Percentiles rank a stretch among this genome's conserved stretches.
phyloP scores from a whole-genome alignment of 2,888 invertebrate species.

The Cephalotes varians region DNA sequence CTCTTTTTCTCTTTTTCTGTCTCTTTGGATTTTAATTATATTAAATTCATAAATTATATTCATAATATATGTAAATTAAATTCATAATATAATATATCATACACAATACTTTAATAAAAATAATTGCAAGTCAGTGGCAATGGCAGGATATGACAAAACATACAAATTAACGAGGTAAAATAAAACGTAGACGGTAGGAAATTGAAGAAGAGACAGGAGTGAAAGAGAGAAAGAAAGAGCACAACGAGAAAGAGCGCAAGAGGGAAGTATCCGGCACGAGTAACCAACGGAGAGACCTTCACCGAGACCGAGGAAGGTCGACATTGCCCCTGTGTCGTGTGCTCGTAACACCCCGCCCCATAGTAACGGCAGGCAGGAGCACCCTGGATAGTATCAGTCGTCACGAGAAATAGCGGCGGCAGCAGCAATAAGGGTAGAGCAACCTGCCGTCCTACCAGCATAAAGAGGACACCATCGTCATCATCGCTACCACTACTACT shows the following conservation, averaged over 20 bases:
- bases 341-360: conserved; percentile 67
- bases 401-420: conserved; percentile 52
- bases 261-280: conserved; percentile 64
- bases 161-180: neutral
- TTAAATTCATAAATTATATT: conserved; percentile 10
- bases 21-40: neutral
- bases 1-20: neutral
- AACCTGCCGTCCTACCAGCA: conserved; percentile 21
- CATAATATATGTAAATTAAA: neutral
- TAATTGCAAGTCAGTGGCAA: neutral
- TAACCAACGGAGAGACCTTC: conserved; percentile 81
- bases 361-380: conserved; percentile 45
- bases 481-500: conserved; percentile 11
- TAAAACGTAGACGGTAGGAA: neutral
- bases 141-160: neutral
- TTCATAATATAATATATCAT: neutral
- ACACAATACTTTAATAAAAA: too few relatives aligned
- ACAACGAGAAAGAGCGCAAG: neutral
- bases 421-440: conserved; percentile 24
- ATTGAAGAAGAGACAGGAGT: neutral
- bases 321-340: conserved; percentile 82
- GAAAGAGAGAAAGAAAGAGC: conserved; percentile 43
- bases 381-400: conserved; percentile 55
- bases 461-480: conserved; percentile 21
- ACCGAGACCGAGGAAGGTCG: conserved; percentile 84